Conservation (phyloP, 92 coral and sea anemone genomes). For the Paramuricea clavata region DNA sequence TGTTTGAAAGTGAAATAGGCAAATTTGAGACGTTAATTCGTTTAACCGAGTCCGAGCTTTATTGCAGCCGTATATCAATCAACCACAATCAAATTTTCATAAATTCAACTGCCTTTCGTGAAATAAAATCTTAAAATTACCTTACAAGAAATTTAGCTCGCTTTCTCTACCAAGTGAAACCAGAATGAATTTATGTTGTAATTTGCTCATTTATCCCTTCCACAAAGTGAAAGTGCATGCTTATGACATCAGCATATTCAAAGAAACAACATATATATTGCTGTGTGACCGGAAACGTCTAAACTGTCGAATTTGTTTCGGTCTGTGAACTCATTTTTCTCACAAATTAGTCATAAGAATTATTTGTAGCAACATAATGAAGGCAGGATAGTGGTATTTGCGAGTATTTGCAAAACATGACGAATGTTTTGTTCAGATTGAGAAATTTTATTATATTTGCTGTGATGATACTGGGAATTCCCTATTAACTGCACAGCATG, state of each 20-base stretch:
- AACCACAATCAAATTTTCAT: neutral
- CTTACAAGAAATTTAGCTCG: neutral
- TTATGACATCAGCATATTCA: constrained; percentile 12
- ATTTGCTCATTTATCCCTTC: neutral
- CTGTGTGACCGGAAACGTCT: neutral
- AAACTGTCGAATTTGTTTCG: neutral
- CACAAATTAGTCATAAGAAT: too few relatives aligned
- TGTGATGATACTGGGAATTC: neutral
- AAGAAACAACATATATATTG: neutral
- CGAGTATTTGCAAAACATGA: neutral
- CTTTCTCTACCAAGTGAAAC: neutral
- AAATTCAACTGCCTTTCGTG: neutral
- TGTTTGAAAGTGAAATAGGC: neutral
- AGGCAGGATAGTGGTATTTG: neutral
- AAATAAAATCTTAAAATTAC: neutral
- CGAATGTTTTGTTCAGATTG: neutral
- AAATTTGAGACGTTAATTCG: neutral
- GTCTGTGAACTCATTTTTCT: too few relatives aligned
- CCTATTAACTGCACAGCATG: neutral
- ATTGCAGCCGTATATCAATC: neutral
- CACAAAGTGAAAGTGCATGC: neutral
- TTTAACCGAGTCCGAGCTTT: neutral
- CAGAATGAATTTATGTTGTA: neutral
- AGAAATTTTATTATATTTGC: neutral
- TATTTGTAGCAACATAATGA: neutral